These are phyloP conservation scores for Indri indri DNA, from an alignment of 2,113 vertebrate species.

Conservation along the genomic window DNA sequence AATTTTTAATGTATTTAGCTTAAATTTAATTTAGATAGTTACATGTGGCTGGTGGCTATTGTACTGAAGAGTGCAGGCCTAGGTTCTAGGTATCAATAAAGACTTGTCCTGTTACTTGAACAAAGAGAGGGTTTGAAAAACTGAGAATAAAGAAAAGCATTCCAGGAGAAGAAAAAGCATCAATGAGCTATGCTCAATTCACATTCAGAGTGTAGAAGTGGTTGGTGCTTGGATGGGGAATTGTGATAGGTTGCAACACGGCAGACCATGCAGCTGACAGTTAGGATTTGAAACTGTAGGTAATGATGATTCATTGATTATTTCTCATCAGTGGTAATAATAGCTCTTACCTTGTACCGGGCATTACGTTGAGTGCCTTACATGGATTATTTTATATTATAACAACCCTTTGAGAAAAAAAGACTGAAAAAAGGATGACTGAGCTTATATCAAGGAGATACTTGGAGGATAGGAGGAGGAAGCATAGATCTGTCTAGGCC, in stretches of 20 bases:
- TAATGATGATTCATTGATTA: neutral
- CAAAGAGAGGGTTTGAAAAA: neutral
- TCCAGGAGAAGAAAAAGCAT: neutral
- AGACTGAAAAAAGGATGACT: neutral
- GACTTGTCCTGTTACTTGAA: neutral
- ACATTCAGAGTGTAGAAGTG: neutral
- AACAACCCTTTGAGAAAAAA: neutral
- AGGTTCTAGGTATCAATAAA: neutral
- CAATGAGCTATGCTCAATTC: neutral
- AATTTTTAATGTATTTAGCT: neutral
- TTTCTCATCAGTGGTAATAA: neutral
- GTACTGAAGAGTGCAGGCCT: neutral
- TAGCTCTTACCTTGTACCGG: neutral
- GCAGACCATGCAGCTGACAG: neutral
- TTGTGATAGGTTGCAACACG: neutral
- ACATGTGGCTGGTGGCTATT: neutral
- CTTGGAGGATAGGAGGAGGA: neutral
- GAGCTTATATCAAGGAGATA: neutral
- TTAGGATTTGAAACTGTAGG: neutral
- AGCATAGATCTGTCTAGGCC: neutral
- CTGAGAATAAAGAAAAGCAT: neutral
- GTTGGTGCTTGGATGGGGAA: neutral
- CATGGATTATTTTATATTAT: neutral
- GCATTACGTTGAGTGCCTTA: neutral
- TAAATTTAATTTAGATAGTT: slow-evolving; percentile 16